Evolutionary conservation across 2,113 vertebrate genomes (phyloP), one percentile per base, ranked within the genome.

Genomic region (Pseudopodoces humilis): DNA sequence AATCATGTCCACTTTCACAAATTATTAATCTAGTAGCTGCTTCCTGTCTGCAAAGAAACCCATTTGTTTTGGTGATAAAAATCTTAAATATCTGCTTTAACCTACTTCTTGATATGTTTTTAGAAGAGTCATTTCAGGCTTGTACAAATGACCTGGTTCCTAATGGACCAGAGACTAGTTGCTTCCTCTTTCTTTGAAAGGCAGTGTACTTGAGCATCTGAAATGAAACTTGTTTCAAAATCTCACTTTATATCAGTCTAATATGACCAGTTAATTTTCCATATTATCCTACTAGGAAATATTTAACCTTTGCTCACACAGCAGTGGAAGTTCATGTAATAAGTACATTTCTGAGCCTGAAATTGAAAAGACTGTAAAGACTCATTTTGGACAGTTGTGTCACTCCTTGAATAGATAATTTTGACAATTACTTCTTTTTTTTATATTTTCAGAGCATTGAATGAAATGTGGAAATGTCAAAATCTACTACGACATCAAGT

Each of bases 401-500:
- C 71, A 15, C 11, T 71, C 59, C 41, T 28, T 15, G 56, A 86
- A 23, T n/a, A 75, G 33, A 50, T 16, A 1, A 56, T 56, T 89
- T 70, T 75, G 60, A 74, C 47, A 70, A 33, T 11, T 56, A 11
- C 46, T 53, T 27, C 4, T 18, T 28, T 24, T 33, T 33, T 47
- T 83, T 28, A 16, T 68, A 23, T 77, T 94, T 97, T 95, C 92
- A 99, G 99, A 97, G 99, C 99, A 85, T 95, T 99, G 93, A 99
- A 99, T 96, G 99, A 99, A 98, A 99, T 99, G 99, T 99, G 99
- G 99, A 99, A 99, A 95, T 99, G 99, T 97, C 99, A 99, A 97
- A 99, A 99, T 97, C 96, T 99, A 92, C 96, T 99, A 85, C 98
- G 99, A 91, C 98, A 99, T 94, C 97, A 99, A 91, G 99, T 99